Base-by-base conservation (phyloP, 2,888 invertebrate genomes). In the Timema podura region DNA sequence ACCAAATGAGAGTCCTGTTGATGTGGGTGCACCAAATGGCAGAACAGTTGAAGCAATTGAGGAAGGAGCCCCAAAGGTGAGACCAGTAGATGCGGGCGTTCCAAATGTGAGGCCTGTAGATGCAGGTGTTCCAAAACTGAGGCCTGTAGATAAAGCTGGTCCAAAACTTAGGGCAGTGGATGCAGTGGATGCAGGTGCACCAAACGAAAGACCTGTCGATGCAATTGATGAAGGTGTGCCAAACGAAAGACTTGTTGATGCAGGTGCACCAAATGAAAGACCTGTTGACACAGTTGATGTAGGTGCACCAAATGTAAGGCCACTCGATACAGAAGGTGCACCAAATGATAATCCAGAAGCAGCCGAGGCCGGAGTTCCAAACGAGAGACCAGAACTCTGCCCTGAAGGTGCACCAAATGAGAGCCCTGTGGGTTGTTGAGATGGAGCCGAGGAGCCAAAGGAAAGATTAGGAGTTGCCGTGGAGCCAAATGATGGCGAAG, bases 91-190 rank as follows among this genome's bases (percentile, higher is more conserved):
- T 66, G 76, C 75, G 5, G 73, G 72, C 0, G 79, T 74, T 10
- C 81, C 82, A 72, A 83, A 82, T 15, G 80, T 81, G 67, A 83
- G 81, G 0, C 81, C 81, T 6, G 74, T 67, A 68, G 75, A 65
- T 49, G 76, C 75, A 5, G 73, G 72, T 0, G 79, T 46, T 5
- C 68, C 64, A 61, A 70, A 65, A 49, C 47, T 51, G 48, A 68
- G 59, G 46, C 54, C 48, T 49, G 67, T 15, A 48, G 69, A 44
- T 64, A 70, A 57, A 13, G 67, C 45, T 13, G 65, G 51, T 6
- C 68, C 16, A 7, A 54, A 48, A 44, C 67, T 9, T 70, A 71
- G 71, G 47, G 73, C 69, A 68, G 75, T 68, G 59, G 74, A 48
- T 15, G 71, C 64, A 46, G 72, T 57, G 16, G 79, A 78, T 70